Conservation (phyloP, 2,113 vertebrate species). For the Apodemus speciosus region DNA sequence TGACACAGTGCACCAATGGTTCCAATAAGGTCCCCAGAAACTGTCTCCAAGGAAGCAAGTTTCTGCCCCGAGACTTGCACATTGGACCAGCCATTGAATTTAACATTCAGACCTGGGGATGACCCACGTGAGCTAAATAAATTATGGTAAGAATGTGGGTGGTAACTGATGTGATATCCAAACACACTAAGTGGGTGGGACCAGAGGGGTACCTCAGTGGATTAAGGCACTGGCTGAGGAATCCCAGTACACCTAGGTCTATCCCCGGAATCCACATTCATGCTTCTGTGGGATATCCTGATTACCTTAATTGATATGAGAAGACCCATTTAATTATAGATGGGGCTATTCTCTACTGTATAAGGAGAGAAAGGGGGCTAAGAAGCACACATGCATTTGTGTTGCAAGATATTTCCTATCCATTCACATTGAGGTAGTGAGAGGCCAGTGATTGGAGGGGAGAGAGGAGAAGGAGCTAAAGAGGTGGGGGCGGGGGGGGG, state of each 20-base stretch:
- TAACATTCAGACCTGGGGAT: neutral
- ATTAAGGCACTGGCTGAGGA: too few relatives aligned
- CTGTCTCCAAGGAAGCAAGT: neutral
- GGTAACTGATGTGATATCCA: neutral
- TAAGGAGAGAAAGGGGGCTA: neutral
- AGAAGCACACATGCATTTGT: neutral
- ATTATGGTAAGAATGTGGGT: rapidly evolving
- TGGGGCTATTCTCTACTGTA: neutral
- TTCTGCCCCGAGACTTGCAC: neutral
- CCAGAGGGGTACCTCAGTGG: neutral
- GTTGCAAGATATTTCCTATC: too few relatives aligned
- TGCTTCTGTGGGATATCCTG: neutral
- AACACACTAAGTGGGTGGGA: neutral
- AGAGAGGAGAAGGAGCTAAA: too few relatives aligned
- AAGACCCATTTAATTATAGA: neutral
- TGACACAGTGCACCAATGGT: neutral
- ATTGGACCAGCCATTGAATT: rapidly evolving
- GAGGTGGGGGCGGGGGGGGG: too few relatives aligned
- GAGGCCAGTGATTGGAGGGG: too few relatives aligned
- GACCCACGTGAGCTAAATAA: rapidly evolving
- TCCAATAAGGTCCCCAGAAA: neutral
- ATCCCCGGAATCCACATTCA: too few relatives aligned
- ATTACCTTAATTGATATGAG: too few relatives aligned
- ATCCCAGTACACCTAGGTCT: neutral
- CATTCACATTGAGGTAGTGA: too few relatives aligned